Base-by-base conservation (phyloP, 2,797 vertebrate genomes). In the Lates japonicus region DNA sequence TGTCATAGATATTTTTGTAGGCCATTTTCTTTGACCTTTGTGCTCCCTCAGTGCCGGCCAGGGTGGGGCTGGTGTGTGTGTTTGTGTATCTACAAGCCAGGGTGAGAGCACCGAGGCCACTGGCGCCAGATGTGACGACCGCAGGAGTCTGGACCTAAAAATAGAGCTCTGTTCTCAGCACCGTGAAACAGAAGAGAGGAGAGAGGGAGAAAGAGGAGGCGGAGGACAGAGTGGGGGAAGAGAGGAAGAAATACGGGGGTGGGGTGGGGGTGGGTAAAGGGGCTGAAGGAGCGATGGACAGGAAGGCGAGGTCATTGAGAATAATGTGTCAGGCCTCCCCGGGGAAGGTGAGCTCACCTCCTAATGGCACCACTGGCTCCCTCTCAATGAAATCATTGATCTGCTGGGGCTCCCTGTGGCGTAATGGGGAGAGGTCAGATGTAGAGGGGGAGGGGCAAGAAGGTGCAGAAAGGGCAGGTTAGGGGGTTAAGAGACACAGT, bases 61-160 rank as follows among this genome's bases (percentile, higher is more conserved):
- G 92, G 91, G 90, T 78, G 90, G 84, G 88, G 87, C 67, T 1
- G 3, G 63, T 54, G 62, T 70, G 55, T 76, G 83, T 80, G 82
- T 91, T 87, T 89, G 89, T 92, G 86, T 91, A 88, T 94, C 89
- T 90, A 89, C 86, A 82, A 89, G 83, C 88, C 77, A 54, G 88
- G 83, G 88, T 89, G 90, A 92, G 92, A 91, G 92, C 86, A 90
- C 86, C 29, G 78, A 90, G 92, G 92, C 93, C 89, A 90, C 94
- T 94, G 95, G 95, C 94, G 93, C 95, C 95, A 96, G 95, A 95
- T 95, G 95, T 95, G 93, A 95, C 88, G 93, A 95, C 94, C 93
- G 87, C 95, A 94, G 93, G 92, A 95, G 92, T 93, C 92, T 93
- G 89, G 84, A 66, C 79, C 95, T 95, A 96, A 95, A 96, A 94